A percentile compares a stretch with the other conserved stretches of the same genome.
These are phyloP conservation scores for Drosophila pandora DNA, from an alignment of 1,140 invertebrate genomes.

Conservation along the genomic window DNA sequence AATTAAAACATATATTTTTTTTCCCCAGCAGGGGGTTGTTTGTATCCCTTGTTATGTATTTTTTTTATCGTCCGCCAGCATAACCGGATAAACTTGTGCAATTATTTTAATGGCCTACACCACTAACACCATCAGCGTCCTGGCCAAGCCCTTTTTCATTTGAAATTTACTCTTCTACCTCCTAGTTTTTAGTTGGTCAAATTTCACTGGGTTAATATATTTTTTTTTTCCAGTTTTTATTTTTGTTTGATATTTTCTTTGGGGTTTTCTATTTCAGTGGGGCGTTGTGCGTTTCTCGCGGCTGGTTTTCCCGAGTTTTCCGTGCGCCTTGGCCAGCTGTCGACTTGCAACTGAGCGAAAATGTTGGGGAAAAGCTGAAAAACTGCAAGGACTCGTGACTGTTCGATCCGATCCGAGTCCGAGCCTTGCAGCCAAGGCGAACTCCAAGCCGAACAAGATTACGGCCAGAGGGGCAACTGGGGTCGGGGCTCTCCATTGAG, in stretches of 20 bases:
- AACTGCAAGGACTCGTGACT: conserved; percentile 60
- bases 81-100: conserved; percentile 52
- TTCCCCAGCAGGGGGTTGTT: conserved; percentile 26
- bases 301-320: conserved; percentile 53
- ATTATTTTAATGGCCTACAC: conserved; percentile 48
- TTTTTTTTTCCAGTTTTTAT: conserved; percentile 7
- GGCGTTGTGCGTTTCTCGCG: conserved; percentile 12
- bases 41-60: conserved; percentile 28
- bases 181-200: conserved; percentile 5
- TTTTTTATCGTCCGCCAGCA: conserved; percentile 16
- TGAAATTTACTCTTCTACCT: conserved; percentile 14
- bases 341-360: conserved; percentile 69
- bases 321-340: conserved; percentile 68
- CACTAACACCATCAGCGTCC: conserved; percentile 15
- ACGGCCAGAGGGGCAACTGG: neutral
- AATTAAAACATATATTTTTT: conserved; percentile 52
- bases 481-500: conserved; percentile 53
- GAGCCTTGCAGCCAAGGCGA: conserved; percentile 44
- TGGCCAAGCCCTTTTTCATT: conserved; percentile 34
- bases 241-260: conserved; percentile 39
- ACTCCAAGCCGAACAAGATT: conserved; percentile 27
- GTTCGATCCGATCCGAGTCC: conserved; percentile 19
- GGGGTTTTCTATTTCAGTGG: conserved; percentile 29
- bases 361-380: conserved; percentile 34
- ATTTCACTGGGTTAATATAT: conserved; percentile 5